Evolutionary conservation across 2,797 vertebrate genomes (phyloP).

Genomic region (Chelidonichthys spinosus): DNA sequence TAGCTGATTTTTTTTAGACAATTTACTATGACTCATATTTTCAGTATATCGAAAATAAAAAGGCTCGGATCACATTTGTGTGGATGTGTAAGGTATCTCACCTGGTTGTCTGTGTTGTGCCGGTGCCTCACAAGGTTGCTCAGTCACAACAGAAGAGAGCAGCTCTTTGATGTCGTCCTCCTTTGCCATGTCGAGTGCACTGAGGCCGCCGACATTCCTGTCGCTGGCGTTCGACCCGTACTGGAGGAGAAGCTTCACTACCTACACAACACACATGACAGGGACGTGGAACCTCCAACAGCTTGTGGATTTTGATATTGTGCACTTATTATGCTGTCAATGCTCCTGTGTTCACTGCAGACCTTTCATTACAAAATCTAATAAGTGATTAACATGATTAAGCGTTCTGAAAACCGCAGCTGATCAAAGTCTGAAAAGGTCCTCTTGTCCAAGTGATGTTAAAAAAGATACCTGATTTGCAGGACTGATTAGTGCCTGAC

Average conservation of each 20-base stretch:
- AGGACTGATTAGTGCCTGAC: background rate
- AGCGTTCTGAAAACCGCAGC: background rate
- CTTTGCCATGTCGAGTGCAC: constrained; percentile 78
- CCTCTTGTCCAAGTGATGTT: background rate
- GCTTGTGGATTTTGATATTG: background rate
- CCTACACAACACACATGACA: constrained; percentile 69
- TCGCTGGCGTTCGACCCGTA: constrained; percentile 83
- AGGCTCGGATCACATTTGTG: background rate
- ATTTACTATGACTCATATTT: background rate
- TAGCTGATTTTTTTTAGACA: background rate
- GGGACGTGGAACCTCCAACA: background rate
- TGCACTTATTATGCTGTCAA: background rate
- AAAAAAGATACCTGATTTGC: background rate
- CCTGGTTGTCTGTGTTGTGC: constrained; percentile 4
- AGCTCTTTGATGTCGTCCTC: constrained; percentile 81
- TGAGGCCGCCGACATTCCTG: constrained; percentile 72
- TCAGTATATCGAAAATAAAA: background rate
- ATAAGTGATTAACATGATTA: background rate
- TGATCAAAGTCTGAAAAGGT: background rate
- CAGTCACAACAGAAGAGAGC: constrained; percentile 61
- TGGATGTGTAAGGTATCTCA: constrained; percentile 2
- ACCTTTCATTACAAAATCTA: background rate
- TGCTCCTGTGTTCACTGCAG: background rate
- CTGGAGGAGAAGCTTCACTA: constrained; percentile 84
- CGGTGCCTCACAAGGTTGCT: background rate